Evolutionary conservation across 1,140 invertebrate species (phyloP), one percentile per base, ranked within the genome.

Genomic region (Adelges cooleyi): DNA sequence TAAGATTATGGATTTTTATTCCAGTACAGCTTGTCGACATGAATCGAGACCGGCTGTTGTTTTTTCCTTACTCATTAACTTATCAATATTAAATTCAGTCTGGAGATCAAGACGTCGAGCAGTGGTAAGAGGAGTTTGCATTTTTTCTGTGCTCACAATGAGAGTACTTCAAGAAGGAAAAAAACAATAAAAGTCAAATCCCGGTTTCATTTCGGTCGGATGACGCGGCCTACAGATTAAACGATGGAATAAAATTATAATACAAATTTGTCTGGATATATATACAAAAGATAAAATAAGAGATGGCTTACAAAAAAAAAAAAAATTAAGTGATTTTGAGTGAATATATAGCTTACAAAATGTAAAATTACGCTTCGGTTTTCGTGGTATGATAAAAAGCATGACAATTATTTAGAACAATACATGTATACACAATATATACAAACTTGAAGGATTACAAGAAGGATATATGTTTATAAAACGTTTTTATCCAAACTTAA

Each of bases 171-270:
- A 29, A 33, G n/a, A 27, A 25, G 11, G 13, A 15, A 48, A 62
- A 62, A 29, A 62, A 62, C 42, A 59, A 62, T 62, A 62, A 62
- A 62, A 62, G 56, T 62, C 56, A 62, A 62, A 62, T 62, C 56
- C 56, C 42, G 40, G 56, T 62, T 46, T 62, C 56, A 62, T 62
- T 48, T 62, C 40, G 56, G 56, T 62, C 25, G 56, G 56, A 62
- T 62, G 40, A 20, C 56, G 56, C 56, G 15, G 56, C 42, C 40
- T 46, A 62, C 56, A 62, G 56, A 62, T 62, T 62, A 62, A 62
- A 25, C 40, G 25, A 62, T 42, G 42, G 56, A 62, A 62, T 62
- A 62, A 62, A 62, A 62, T 62, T 62, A 62, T 62, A 62, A 62
- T 62, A 62, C 46, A 62, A 48, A 62, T 62, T 62, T 62, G 56